Conservation (phyloP, 2,888 invertebrate genomes). For the Idaea dimidiata region DNA sequence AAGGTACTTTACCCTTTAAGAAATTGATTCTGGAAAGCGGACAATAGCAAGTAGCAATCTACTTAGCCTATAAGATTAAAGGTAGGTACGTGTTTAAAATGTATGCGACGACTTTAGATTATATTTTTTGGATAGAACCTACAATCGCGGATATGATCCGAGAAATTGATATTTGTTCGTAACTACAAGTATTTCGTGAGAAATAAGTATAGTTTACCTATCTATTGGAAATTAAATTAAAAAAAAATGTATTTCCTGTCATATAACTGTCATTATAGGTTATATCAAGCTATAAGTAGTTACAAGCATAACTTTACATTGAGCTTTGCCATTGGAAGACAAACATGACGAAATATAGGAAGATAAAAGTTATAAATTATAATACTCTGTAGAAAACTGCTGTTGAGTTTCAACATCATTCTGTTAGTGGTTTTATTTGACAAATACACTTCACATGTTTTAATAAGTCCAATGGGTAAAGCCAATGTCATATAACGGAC, state of each 20-base stretch:
- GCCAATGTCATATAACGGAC: background rate
- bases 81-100: conserved; percentile 20
- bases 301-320: background rate
- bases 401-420: background rate
- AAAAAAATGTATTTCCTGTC: background rate
- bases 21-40: conserved; percentile 28
- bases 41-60: conserved; percentile 60
- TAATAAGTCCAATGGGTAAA: background rate
- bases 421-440: background rate
- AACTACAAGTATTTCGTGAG: background rate
- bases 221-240: background rate
- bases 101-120: conserved; percentile 24
- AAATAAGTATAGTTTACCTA: background rate
- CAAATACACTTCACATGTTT: background rate
- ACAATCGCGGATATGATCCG: background rate
- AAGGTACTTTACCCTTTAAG: too few species aligned
- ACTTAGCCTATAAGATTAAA: conserved; percentile 28
- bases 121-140: conserved; percentile 20
- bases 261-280: conserved; percentile 9
- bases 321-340: conserved; percentile 13
- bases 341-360: conserved; percentile 5
- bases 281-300: background rate
- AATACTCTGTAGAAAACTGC: background rate
- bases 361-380: conserved; percentile 3
- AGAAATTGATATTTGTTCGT: background rate